These are phyloP conservation scores for Cacajao melanocephalus DNA, from an alignment of 2,797 vertebrate genomes.

Conservation along the genomic window DNA sequence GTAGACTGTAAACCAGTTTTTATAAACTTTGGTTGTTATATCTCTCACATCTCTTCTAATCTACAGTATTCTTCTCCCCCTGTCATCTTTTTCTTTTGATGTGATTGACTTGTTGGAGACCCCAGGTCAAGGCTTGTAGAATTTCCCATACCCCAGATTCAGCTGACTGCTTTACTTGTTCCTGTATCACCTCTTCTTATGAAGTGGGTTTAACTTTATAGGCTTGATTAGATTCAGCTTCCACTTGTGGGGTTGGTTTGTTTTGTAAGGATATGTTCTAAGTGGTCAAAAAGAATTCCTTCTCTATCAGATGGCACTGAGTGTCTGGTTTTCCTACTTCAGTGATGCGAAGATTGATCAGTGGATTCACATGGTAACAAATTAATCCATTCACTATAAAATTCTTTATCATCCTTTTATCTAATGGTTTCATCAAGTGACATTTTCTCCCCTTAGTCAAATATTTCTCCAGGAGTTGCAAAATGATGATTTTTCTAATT, in stretches of 20 bases:
- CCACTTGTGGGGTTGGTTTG: neutral
- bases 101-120: neutral
- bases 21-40: neutral
- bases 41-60: neutral
- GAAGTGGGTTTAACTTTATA: conserved; percentile 28
- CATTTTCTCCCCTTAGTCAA: neutral
- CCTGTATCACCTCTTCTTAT: neutral
- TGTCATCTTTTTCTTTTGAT: neutral
- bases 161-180: neutral
- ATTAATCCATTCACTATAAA: neutral
- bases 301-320: neutral
- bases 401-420: neutral
- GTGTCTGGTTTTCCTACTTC: neutral
- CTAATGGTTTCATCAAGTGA: neutral
- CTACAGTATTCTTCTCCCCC: neutral
- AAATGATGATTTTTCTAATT: neutral
- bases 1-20: neutral
- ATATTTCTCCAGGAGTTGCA: neutral
- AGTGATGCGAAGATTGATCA: neutral
- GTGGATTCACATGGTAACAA: neutral
- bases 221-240: conserved; percentile 1
- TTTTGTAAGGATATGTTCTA: neutral
- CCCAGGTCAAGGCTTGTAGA: neutral
- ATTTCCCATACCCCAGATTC: neutral
- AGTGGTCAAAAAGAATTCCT: neutral